Evolutionary conservation across 2,797 vertebrate species (phyloP).

Genomic region (Sardinella longiceps): DNA sequence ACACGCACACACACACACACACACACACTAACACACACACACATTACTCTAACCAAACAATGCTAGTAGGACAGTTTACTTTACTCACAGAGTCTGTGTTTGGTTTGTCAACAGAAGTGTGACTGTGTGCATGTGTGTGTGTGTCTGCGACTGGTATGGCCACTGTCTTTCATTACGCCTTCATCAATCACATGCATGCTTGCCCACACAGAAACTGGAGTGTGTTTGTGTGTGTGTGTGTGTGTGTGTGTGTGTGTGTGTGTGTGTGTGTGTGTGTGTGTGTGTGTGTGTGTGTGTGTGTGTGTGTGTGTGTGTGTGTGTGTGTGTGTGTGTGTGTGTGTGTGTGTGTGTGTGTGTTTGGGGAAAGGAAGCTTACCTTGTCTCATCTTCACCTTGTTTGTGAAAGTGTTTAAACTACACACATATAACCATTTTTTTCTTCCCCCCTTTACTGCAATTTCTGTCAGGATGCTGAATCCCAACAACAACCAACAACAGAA

Average conservation of each 20-base stretch:
- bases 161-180: not conserved
- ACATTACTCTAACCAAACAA: conserved; percentile 2
- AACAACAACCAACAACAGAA: conserved; percentile 1
- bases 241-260: too few species aligned
- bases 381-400: not conserved
- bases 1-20: not conserved
- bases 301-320: too few species aligned
- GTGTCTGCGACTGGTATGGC: not conserved
- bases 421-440: not conserved
- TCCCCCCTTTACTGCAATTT: not conserved
- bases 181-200: not conserved
- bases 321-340: too few species aligned
- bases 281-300: too few species aligned
- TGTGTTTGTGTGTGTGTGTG: too few species aligned
- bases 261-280: too few species aligned
- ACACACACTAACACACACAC: not conserved
- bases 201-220: not conserved
- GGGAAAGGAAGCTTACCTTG: not conserved
- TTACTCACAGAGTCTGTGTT: not conserved
- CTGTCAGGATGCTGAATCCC: not conserved
- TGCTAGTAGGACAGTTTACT: not conserved
- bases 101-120: conserved; percentile 2
- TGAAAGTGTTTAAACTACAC: not conserved
- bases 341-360: too few species aligned
- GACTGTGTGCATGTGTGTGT: not conserved